A percentile compares a stretch with the other conserved stretches of the same genome.
Evolutionary conservation across 2,888 invertebrate species (phyloP).

Genomic region (Coronaproctus castanopsis): DNA sequence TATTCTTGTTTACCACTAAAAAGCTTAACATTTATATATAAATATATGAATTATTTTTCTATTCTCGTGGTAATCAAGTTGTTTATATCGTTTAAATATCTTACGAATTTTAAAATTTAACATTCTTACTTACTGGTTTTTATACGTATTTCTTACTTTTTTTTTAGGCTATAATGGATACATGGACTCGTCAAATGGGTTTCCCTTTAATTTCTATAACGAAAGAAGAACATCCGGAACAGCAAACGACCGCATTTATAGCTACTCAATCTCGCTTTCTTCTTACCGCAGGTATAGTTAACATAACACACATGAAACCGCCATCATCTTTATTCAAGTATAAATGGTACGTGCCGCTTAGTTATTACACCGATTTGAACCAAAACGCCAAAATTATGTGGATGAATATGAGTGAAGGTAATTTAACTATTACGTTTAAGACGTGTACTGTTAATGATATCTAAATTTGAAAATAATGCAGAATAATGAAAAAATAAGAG

Average conservation of each 20-base stretch:
- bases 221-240: constrained; percentile 33
- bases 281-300: constrained; percentile 32
- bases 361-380: constrained; percentile 40
- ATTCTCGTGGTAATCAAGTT: too few relatives aligned
- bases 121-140: too few relatives aligned
- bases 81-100: too few relatives aligned
- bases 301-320: constrained; percentile 27
- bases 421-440: too few relatives aligned
- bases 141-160: too few relatives aligned
- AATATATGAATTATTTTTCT: too few relatives aligned
- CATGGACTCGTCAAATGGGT: constrained; percentile 66
- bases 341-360: constrained; percentile 61
- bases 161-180: constrained; percentile 42
- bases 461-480: too few relatives aligned
- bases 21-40: too few relatives aligned
- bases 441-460: too few relatives aligned
- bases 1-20: too few relatives aligned
- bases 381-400: constrained; percentile 37
- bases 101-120: too few relatives aligned
- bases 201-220: constrained; percentile 54
- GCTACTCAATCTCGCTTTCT: constrained; percentile 45
- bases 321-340: constrained; percentile 35
- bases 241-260: constrained; percentile 27
- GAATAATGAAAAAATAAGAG: too few relatives aligned
- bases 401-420: constrained; percentile 65